A percentile compares a stretch with the other conserved stretches of the same genome.
Evolutionary conservation across 2,888 invertebrate species (phyloP).

Genomic region (Trilocha varians): DNA sequence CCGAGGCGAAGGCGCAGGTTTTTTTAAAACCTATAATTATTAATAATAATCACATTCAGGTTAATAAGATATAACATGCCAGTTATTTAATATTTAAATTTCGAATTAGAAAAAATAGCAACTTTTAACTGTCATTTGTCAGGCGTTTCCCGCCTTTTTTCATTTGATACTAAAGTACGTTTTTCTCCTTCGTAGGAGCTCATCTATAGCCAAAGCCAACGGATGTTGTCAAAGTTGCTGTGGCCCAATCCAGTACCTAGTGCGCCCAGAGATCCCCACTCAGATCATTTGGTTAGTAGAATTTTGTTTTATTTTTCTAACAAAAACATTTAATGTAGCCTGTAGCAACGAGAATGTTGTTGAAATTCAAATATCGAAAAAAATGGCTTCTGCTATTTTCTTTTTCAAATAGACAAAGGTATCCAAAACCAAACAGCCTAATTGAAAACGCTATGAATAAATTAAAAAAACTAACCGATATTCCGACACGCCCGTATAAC

Average conservation of each 20-base stretch:
- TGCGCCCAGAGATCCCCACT: slow-evolving; percentile 70
- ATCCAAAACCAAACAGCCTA: background rate
- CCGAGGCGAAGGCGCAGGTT: slow-evolving; percentile 55
- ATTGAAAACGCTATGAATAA: slow-evolving; percentile 15
- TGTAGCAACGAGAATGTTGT: background rate
- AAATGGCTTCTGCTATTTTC: background rate
- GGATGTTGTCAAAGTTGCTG: slow-evolving; percentile 74
- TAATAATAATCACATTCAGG: slow-evolving; percentile 64
- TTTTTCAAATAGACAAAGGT: background rate
- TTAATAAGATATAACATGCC: background rate
- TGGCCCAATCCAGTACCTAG: slow-evolving; percentile 70
- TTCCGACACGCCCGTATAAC: slow-evolving; percentile 44
- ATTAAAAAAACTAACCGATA: slow-evolving; percentile 55
- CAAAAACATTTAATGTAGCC: slow-evolving; percentile 6
- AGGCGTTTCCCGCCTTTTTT: slow-evolving; percentile 50
- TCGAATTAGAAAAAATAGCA: slow-evolving; percentile 10
- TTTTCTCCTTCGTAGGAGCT: slow-evolving; percentile 73
- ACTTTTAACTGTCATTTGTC: slow-evolving; percentile 10
- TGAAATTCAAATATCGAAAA: background rate
- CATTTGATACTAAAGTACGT: slow-evolving; percentile 59
- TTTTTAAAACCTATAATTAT: slow-evolving; percentile 64
- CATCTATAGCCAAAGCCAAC: slow-evolving; percentile 74
- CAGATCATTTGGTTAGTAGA: slow-evolving; percentile 73
- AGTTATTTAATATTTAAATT: slow-evolving; percentile 21
- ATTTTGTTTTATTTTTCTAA: slow-evolving; percentile 50